Evolutionary conservation across 2,797 vertebrate species (phyloP).

Genomic region (Clarias laeviceps): DNA sequence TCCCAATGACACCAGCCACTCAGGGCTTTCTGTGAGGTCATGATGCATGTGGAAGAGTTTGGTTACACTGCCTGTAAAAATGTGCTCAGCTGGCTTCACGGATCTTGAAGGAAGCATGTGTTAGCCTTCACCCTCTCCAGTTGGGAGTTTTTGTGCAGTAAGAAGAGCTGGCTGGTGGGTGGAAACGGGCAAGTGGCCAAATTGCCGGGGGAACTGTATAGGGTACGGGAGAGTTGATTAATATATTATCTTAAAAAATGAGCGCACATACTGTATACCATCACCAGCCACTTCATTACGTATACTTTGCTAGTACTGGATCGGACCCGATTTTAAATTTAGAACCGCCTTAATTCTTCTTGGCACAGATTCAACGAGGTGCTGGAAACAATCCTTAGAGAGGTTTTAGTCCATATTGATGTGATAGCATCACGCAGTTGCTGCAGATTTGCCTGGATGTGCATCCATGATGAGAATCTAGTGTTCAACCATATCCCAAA

Average conservation of each 20-base stretch:
- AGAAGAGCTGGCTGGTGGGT: not conserved
- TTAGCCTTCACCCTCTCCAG: not conserved
- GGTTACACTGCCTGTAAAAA: not conserved
- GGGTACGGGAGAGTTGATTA: not conserved
- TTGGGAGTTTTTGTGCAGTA: not conserved
- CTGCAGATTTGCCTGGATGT: too few species aligned
- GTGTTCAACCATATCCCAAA: too few species aligned
- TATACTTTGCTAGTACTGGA: too few species aligned
- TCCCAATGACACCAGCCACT: not conserved
- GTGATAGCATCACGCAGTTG: too few species aligned
- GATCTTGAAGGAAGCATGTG: not conserved
- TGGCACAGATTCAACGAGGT: too few species aligned
- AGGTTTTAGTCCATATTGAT: too few species aligned
- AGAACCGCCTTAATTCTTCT: too few species aligned
- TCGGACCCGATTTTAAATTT: too few species aligned
- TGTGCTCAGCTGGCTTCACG: not conserved
- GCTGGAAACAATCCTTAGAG: too few species aligned
- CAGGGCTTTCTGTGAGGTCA: not conserved
- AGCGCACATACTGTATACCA: not conserved
- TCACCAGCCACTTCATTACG: too few species aligned
- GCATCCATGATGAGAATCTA: too few species aligned
- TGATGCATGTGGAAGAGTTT: not conserved
- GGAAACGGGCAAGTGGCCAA: not conserved
- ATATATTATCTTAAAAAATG: not conserved
- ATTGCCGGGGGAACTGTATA: not conserved